These are phyloP conservation scores for Trichoplusia ni DNA, from an alignment of 1,140 invertebrate species.

Conservation along the genomic window DNA sequence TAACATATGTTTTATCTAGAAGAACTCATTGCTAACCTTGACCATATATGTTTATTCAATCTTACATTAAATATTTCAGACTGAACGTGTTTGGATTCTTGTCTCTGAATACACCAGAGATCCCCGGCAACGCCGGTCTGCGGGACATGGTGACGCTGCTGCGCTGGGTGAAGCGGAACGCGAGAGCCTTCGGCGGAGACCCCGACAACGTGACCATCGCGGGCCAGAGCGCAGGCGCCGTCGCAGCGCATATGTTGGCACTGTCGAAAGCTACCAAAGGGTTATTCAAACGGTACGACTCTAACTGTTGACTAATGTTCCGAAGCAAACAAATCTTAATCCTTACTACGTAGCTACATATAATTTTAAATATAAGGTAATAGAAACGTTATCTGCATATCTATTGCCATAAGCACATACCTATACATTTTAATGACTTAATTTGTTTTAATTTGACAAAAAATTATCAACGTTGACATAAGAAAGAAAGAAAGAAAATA, in stretches of 20 bases:
- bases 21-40: no score
- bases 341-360: no score
- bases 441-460: no score
- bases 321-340: no score
- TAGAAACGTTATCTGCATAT: no score
- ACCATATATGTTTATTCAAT: no score
- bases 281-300: conserved; percentile 62
- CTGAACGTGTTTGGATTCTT: conserved; percentile 81
- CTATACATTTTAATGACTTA: no score
- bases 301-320: neutral
- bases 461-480: no score
- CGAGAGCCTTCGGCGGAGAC: conserved; percentile 86
- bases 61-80: conserved; percentile 62
- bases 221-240: conserved; percentile 84
- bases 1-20: no score
- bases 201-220: conserved; percentile 82
- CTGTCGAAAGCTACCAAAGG: conserved; percentile 69
- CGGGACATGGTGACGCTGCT: conserved; percentile 85
- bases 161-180: conserved; percentile 85
- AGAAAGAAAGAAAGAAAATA: no score
- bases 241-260: conserved; percentile 73
- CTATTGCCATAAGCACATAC: no score
- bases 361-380: no score
- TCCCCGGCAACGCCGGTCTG: conserved; percentile 87
- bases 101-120: conserved; percentile 80